Percentiles rank a stretch among this genome's conserved stretches.
phyloP scores from a whole-genome alignment of 2,113 vertebrate genomes.

The Eretmochelys imbricata region DNA sequence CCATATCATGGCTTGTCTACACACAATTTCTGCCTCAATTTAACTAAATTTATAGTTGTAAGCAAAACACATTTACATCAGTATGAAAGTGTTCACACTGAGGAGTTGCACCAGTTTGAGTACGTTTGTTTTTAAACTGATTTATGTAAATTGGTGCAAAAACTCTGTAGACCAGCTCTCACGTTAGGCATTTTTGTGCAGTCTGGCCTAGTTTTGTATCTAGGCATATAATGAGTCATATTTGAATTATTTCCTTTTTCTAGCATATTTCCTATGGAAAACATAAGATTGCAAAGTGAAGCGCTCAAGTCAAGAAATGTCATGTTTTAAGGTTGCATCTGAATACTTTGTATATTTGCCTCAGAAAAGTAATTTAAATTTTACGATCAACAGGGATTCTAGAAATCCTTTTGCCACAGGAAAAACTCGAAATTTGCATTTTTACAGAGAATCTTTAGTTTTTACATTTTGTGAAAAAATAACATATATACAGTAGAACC shows the following conservation, averaged over 20 bases:
- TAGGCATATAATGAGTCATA: neutral
- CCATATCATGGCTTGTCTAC: neutral
- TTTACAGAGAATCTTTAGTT: neutral
- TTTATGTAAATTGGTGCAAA: neutral
- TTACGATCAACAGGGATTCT: neutral
- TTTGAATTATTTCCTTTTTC: neutral
- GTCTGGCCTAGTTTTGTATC: neutral
- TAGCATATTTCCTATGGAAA: neutral
- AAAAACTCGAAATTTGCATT: neutral
- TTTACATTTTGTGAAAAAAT: neutral
- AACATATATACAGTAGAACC: neutral
- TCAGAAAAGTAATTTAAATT: neutral
- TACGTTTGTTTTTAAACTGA: neutral
- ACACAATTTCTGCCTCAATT: neutral
- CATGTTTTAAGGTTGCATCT: neutral
- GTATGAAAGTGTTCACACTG: neutral
- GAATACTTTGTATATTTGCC: neutral
- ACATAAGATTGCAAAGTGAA: neutral
- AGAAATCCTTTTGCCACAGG: neutral
- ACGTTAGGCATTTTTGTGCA: neutral
- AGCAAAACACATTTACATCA: neutral
- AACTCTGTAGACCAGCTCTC: neutral
- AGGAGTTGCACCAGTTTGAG: neutral
- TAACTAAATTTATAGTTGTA: neutral
- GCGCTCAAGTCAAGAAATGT: neutral